Base-by-base conservation (phyloP, 2,113 vertebrate genomes). In the Heterotis niloticus region DNA sequence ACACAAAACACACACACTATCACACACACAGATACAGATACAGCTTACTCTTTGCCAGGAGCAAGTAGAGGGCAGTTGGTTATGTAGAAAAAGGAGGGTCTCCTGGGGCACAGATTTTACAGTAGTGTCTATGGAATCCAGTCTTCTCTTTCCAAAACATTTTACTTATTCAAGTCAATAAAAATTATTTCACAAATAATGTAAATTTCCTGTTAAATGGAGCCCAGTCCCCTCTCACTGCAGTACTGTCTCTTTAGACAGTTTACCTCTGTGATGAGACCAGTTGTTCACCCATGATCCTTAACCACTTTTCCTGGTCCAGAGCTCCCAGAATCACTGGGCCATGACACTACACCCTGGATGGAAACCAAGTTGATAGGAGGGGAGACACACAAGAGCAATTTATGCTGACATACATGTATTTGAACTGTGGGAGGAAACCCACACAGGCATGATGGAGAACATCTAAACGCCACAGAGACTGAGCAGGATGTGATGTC, bases 91-190 rank as follows among this genome's bases (percentile, higher is more conserved):
- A 44, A 70, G 20, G 11, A 11, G 23, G 75, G 34, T n/a, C 20
- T 13, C n/a, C 9, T 73, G 26, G 28, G 28, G 57, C 51, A 20
- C 67, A 70, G 18, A 44, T 18, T 24, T 20, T 57, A 71, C 18
- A 24, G 34, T 44, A 68, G 66, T 57, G 17, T 76, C 67, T 2
- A 7, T 77, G 52, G 62, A 5, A 56, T 54, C 23, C 24, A 56
- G 77, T 65, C 82, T 54, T 24, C 20, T 13, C 44, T 10, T 66
- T 77, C 34, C 14, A 13, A n/a, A 64, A 16, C 75, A 77, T 65
- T 77, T n/a, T 24, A 14, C 0, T 77, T 34, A 34, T 18, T 64
- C 7, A 44, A 10, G 20, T 62, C 16, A 28, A 44, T 52, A 65
- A 66, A 10, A 76, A 64, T 23, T 10, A 16, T 44, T 5, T 51